Base-by-base conservation (phyloP, 92 coral and sea anemone species). In the Pocillopora meandrina region DNA sequence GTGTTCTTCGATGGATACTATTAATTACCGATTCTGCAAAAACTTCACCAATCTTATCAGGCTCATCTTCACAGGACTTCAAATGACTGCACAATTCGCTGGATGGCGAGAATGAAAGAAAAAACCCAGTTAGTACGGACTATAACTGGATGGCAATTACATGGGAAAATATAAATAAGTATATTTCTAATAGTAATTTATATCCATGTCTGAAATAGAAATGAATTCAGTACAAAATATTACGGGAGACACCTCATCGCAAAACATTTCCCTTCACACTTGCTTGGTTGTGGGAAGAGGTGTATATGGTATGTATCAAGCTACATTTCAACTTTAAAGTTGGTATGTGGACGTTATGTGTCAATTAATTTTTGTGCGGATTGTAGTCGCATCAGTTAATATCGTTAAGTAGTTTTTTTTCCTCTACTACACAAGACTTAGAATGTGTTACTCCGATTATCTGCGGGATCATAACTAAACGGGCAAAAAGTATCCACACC, bases 21-120 rank as follows among this genome's bases (percentile, higher is more conserved):
- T 15, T 6, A 83, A 72, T 10, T 62, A 83, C 86, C 80, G 86
- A 73, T 33, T 83, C 80, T 12, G 58, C 79, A 74, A 94, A 94
- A 59, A 88, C 84, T 12, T 90, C 90, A 19, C 95, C 98, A 55
- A 94, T 76, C 61, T 65, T 78, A 61, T 90, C 92, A 72, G 95
- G 96, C 49, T 87, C 75, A 71, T 95, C 97, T 89, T 95, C 98
- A 75, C 88, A 89, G 16, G 86, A 88, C 81, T 90, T 88, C 57
- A 91, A 23, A 69, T 90, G 82, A 68, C 67, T 62, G 62, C 85
- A 80, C 76, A 95, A 78, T 65, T 83, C 90, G 33, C 98, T 95
- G 81, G 33, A 79, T 66, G 26, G 11, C 65, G 21, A 72, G 71
- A 34, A 74, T 52, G 16, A 66, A 57, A 17, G 60, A 12, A 12